Conservation (phyloP, 2,113 vertebrate species). For the Seriola rivoliana region DNA sequence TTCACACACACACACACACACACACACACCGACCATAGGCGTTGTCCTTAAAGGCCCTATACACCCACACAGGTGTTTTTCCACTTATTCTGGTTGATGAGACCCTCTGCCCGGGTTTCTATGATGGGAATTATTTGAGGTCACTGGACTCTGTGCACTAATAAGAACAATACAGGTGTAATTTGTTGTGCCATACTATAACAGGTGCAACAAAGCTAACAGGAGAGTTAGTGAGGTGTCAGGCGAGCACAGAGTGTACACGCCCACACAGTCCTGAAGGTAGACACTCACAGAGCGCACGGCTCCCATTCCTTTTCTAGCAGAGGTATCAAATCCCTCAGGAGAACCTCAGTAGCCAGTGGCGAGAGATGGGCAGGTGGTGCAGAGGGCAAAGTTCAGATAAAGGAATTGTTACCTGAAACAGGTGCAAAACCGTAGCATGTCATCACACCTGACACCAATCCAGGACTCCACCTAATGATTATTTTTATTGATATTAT, state of each 20-base stretch:
- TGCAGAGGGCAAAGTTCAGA: background rate
- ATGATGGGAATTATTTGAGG: conserved; percentile 4
- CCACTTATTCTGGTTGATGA: background rate
- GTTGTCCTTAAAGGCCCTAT: background rate
- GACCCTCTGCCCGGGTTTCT: conserved; percentile 11
- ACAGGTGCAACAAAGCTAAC: background rate
- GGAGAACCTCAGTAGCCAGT: background rate
- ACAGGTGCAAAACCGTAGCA: no score
- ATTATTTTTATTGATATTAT: no score
- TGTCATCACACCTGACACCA: no score
- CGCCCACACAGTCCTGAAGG: conserved; percentile 6
- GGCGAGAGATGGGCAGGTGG: background rate
- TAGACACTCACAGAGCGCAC: background rate
- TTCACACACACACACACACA: background rate
- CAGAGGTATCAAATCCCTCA: background rate
- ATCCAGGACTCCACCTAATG: no score
- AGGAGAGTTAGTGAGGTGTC: conserved; percentile 7
- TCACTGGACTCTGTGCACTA: background rate
- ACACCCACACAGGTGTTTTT: background rate
- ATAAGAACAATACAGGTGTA: conserved; percentile 8
- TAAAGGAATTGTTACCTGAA: background rate
- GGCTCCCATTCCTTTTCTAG: conserved; percentile 14
- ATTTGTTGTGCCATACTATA: conserved; percentile 1
- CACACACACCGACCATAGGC: background rate
- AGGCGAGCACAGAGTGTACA: conserved; percentile 1